Percentiles rank a stretch among this genome's conserved stretches.
These are phyloP conservation scores for Guaruba guarouba DNA, from an alignment of 2,113 vertebrate species.

Conservation along the genomic window DNA sequence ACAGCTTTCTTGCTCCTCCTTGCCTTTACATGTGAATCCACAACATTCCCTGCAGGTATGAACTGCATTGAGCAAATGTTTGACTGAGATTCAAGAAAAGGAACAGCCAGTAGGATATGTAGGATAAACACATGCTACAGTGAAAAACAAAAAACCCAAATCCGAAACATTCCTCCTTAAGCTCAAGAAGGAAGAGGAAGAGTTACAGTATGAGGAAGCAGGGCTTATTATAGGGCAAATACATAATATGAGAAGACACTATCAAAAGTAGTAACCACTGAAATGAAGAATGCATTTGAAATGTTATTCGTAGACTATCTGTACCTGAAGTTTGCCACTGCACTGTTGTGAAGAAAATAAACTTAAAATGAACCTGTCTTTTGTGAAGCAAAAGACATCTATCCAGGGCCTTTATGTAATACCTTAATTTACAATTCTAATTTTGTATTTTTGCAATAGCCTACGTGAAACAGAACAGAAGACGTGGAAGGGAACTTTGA, in stretches of 20 bases:
- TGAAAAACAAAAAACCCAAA: not conserved
- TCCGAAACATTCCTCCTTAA: not conserved
- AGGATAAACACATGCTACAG: not conserved
- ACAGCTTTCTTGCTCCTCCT: not conserved
- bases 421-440: not conserved
- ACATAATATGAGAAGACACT: not conserved
- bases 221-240: not conserved
- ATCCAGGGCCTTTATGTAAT: not conserved
- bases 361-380: not conserved
- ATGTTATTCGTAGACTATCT: not conserved
- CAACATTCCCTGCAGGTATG: not conserved
- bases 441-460: not conserved
- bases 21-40: not conserved
- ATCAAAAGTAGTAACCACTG: not conserved
- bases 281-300: not conserved
- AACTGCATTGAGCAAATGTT: not conserved
- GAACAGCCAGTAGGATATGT: not conserved
- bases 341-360: not conserved
- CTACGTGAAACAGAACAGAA: not conserved
- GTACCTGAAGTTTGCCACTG: not conserved
- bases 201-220: not conserved
- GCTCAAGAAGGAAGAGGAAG: not conserved
- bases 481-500: not conserved
- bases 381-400: not conserved
- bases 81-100: not conserved